Percentiles rank a stretch among this genome's conserved stretches.
Conservation (phyloP, 2,113 vertebrate species). For the Cervus canadensis region DNA sequence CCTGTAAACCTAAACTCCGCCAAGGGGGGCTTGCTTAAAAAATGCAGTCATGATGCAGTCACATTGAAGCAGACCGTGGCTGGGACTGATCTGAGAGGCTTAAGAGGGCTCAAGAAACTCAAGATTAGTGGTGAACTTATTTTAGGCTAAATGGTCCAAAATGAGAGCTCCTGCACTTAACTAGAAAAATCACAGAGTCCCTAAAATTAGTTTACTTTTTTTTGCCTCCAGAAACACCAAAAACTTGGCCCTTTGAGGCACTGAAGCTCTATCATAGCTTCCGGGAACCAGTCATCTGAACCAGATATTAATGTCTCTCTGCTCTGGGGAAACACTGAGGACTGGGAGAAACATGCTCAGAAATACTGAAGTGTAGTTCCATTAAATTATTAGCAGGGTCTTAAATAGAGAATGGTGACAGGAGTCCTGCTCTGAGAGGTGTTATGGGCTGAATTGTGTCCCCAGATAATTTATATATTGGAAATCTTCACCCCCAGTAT, state of each 20-base stretch:
- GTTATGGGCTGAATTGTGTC: neutral
- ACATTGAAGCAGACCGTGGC: neutral
- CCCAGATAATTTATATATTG: neutral
- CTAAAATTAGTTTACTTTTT: neutral
- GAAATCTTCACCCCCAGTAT: neutral
- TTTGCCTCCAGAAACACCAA: neutral
- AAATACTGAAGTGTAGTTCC: neutral
- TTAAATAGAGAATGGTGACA: neutral
- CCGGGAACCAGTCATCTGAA: neutral
- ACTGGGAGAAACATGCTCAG: too few species aligned
- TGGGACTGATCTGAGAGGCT: neutral
- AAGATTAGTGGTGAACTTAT: neutral
- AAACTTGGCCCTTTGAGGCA: neutral
- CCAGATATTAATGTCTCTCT: neutral
- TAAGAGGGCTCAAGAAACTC: neutral
- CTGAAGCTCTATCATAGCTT: neutral
- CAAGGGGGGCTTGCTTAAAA: rapidly evolving
- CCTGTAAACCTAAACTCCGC: too few species aligned
- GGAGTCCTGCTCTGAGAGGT: neutral
- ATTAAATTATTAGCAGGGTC: neutral
- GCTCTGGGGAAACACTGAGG: too few species aligned
- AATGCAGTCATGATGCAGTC: neutral
- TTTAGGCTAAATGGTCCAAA: neutral
- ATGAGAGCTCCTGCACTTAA: neutral
- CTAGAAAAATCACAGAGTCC: neutral